These are phyloP conservation scores for Synanthedon andrenaeformis DNA, from an alignment of 2,888 invertebrate genomes.

Conservation along the genomic window DNA sequence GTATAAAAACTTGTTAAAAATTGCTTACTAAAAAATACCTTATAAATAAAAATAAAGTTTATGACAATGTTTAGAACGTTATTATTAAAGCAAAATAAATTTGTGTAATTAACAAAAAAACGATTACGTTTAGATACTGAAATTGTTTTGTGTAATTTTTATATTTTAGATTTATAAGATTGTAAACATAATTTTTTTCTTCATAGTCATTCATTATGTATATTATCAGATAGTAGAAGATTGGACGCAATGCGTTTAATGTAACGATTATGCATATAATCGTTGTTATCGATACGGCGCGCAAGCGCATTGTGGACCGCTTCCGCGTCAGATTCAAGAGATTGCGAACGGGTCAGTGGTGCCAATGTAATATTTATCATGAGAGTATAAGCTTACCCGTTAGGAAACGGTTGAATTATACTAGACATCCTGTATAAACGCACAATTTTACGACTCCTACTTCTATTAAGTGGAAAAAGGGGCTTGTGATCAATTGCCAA, in stretches of 20 bases:
- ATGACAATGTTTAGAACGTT: too few relatives aligned
- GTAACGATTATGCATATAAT: neutral
- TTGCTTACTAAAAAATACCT: neutral
- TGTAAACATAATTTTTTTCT: too few relatives aligned
- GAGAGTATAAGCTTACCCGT: neutral
- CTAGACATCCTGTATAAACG: neutral
- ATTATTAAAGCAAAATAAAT: too few relatives aligned
- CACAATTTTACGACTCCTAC: too few relatives aligned
- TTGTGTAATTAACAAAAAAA: too few relatives aligned
- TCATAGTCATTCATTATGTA: too few relatives aligned
- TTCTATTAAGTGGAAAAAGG: too few relatives aligned
- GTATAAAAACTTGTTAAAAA: conserved; percentile 3
- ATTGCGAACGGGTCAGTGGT: neutral
- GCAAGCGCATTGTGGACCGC: neutral
- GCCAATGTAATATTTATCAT: neutral
- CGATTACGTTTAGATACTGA: too few relatives aligned
- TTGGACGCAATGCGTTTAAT: neutral
- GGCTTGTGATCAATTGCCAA: too few relatives aligned
- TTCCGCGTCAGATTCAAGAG: neutral
- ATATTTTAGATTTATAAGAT: too few relatives aligned
- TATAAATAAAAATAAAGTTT: neutral
- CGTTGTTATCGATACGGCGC: neutral
- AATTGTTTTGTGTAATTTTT: too few relatives aligned
- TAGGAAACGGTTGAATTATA: neutral
- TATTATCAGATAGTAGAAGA: too few relatives aligned